Percentiles rank a stretch among this genome's conserved stretches.
Evolutionary conservation across 2,888 invertebrate genomes (phyloP).

Genomic region (Spodoptera littoralis): DNA sequence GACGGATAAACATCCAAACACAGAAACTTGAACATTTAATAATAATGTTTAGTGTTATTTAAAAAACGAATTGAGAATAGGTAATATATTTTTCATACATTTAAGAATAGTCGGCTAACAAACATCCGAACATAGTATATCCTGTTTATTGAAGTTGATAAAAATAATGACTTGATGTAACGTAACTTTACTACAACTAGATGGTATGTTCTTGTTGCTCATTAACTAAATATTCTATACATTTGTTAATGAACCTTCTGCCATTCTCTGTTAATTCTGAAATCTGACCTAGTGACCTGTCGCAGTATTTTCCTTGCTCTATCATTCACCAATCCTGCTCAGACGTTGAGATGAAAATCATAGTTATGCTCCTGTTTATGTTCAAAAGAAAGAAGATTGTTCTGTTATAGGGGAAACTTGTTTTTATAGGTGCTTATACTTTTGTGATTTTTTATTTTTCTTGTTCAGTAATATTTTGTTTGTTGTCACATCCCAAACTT

Average conservation of each 20-base stretch:
- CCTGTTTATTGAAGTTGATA: too few species aligned
- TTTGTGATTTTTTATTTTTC: constrained; percentile 15
- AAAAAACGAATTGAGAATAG: too few species aligned
- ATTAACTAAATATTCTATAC: background rate
- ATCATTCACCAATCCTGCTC: constrained; percentile 25
- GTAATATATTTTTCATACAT: too few species aligned
- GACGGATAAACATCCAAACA: too few species aligned
- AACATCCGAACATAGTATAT: too few species aligned
- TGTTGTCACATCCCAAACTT: too few species aligned
- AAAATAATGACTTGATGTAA: too few species aligned
- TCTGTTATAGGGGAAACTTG: constrained; percentile 5
- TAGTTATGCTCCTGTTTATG: constrained; percentile 37
- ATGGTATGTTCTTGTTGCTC: too few species aligned
- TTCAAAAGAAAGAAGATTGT: constrained; percentile 5
- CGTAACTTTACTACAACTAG: too few species aligned
- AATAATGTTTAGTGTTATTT: too few species aligned
- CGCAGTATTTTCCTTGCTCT: constrained; percentile 26
- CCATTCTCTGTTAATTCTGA: background rate
- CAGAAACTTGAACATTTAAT: too few species aligned
- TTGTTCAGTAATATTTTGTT: background rate
- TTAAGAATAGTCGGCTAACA: too few species aligned
- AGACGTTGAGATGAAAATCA: constrained; percentile 18
- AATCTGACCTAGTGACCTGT: constrained; percentile 49
- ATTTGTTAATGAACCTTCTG: constrained; percentile 18
- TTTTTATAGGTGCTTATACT: constrained; percentile 12